phyloP scores from a whole-genome alignment of 2,797 vertebrate genomes.

The Notolabrus celidotus region DNA sequence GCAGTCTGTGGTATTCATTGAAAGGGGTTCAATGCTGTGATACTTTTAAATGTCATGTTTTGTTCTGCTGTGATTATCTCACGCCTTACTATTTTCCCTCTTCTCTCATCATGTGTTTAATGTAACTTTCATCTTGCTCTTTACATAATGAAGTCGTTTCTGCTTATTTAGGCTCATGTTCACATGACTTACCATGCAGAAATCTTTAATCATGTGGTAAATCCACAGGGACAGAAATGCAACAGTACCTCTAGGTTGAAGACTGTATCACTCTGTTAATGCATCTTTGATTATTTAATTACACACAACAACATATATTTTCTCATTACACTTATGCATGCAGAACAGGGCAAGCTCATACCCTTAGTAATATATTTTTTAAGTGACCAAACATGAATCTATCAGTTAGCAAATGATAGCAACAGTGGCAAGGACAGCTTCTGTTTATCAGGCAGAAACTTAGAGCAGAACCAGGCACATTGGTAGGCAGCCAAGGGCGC shows the following conservation, averaged over 20 bases:
- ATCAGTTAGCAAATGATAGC: too few relatives aligned
- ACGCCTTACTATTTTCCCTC: background rate
- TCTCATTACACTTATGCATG: background rate
- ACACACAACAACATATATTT: too few relatives aligned
- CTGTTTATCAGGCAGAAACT: background rate
- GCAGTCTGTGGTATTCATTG: slow-evolving; percentile 6
- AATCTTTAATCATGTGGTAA: background rate
- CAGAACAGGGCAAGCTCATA: too few relatives aligned
- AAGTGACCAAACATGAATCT: too few relatives aligned
- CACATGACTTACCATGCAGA: background rate
- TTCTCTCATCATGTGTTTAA: background rate
- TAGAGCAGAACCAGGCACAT: background rate
- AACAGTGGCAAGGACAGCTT: too few relatives aligned
- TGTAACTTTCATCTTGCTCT: background rate
- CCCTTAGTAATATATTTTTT: too few relatives aligned
- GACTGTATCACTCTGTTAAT: too few relatives aligned
- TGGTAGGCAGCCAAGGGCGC: background rate
- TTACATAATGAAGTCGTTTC: too few relatives aligned
- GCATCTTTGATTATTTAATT: too few relatives aligned
- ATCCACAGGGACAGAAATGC: background rate
- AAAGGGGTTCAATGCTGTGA: background rate
- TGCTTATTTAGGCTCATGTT: background rate
- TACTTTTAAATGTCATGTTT: background rate
- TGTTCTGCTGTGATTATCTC: background rate
- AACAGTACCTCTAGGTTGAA: background rate